A percentile compares a stretch with the other conserved stretches of the same genome.
Evolutionary conservation across 92 coral and sea anemone species (phyloP).

Genomic region (Porites cylindrica): DNA sequence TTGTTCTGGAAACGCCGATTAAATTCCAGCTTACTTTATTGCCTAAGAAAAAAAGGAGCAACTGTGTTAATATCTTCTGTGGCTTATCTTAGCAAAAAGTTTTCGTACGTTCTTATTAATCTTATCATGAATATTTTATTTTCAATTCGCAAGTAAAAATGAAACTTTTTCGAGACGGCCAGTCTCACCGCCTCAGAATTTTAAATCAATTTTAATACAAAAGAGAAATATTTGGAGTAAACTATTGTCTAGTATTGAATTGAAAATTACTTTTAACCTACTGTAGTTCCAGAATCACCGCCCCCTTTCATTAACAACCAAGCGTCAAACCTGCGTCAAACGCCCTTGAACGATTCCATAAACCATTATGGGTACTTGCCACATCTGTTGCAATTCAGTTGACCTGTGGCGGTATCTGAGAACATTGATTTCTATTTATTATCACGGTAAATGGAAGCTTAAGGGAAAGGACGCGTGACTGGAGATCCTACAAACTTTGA

Average conservation of each 20-base stretch:
- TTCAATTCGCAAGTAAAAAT: not conserved
- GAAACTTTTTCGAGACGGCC: not conserved
- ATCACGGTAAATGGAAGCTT: not conserved
- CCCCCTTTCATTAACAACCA: no score
- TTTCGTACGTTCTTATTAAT: not conserved
- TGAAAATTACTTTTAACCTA: no score
- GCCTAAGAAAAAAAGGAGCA: not conserved
- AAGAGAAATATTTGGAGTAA: not conserved
- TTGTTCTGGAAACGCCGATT: not conserved
- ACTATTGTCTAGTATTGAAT: not conserved
- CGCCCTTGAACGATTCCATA: not conserved
- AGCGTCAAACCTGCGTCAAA: no score
- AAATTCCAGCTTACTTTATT: not conserved
- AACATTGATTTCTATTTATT: not conserved
- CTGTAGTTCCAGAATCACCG: no score
- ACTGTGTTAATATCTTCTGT: constrained; percentile 1
- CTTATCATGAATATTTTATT: constrained; percentile 32
- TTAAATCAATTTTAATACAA: not conserved
- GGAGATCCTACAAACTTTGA: not conserved
- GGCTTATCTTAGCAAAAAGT: constrained; percentile 22
- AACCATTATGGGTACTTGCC: no score
- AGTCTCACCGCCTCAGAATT: not conserved
- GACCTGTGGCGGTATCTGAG: not conserved
- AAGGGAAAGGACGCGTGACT: not conserved
- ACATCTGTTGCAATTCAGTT: not conserved